Evolutionary conservation across 2,888 invertebrate species (phyloP).

Genomic region (Steinernema carpocapsae): DNA sequence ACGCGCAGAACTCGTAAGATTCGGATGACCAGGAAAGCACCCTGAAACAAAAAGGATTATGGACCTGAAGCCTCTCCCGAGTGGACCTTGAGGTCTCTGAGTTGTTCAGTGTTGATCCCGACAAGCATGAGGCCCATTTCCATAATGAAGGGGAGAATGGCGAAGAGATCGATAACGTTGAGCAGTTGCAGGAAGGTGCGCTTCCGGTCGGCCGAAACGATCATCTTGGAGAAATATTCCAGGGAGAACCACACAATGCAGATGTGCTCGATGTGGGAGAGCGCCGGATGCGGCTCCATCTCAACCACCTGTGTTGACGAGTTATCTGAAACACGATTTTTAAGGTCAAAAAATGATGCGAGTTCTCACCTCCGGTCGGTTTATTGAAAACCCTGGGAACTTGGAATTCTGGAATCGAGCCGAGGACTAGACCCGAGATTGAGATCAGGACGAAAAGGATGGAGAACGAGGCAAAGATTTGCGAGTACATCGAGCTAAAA

Average conservation of each 20-base stretch:
- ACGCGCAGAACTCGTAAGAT: conserved; percentile 65
- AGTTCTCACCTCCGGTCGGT: background rate
- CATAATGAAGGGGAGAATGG: conserved; percentile 63
- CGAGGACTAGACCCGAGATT: conserved; percentile 61
- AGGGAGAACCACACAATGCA: conserved; percentile 65
- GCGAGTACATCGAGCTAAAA: conserved; percentile 56
- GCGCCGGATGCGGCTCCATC: conserved; percentile 57
- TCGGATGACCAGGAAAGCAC: conserved; percentile 63
- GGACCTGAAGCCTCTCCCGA: background rate
- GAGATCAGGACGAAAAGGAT: conserved; percentile 63
- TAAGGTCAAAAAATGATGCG: background rate
- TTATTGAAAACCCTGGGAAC: conserved; percentile 67
- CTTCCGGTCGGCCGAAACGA: conserved; percentile 54
- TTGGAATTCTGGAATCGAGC: conserved; percentile 62
- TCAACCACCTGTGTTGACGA: conserved; percentile 44
- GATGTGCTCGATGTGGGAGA: conserved; percentile 54
- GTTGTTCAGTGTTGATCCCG: conserved; percentile 61
- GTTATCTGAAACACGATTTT: conserved; percentile 28
- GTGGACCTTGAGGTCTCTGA: conserved; percentile 61
- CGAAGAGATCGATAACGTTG: conserved; percentile 63
- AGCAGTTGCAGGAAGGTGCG: conserved; percentile 56
- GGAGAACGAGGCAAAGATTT: conserved; percentile 58
- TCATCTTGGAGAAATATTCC: conserved; percentile 61
- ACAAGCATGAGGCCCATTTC: conserved; percentile 57
- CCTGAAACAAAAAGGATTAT: too few species aligned